Evolutionary conservation across 2,797 vertebrate genomes (phyloP), one percentile per base, ranked within the genome.

Genomic region (Lithobates pipiens): DNA sequence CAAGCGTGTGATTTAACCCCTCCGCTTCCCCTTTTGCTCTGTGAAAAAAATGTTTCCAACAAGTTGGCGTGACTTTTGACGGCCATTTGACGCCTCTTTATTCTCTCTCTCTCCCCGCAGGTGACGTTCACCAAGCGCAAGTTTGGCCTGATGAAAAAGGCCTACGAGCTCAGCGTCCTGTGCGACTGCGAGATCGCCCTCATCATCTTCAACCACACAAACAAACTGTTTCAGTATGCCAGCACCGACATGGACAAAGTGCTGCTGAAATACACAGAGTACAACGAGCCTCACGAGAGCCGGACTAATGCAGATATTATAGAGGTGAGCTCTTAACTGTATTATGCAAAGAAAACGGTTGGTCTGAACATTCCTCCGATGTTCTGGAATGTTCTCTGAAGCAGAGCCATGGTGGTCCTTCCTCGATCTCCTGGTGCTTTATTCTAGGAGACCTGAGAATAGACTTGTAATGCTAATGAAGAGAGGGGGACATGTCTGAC

Each of bases 191-290:
- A 99, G 96, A 99, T 99, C 0, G 98, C 98, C 25, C 96, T 99
- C 88, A 99, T 99, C 96, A 98, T 99, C 95, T 99, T 99, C 96
- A 99, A 99, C 95, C 96, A 97, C 96, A 96, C 98, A 92, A 99
- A 99, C 96, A 98, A 97, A 94, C 95, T 99, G 88, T 99, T 99
- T 88, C 98, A 99, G 92, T 99, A 99, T 0, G 96, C 96, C 92
- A 97, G 96, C 95, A 97, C 96, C 0, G 96, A 97, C 94, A 97
- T 97, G 96, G 96, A 97, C 94, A 97, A 97, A 89, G 96, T 97
- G 88, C 95, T 97, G 87, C 96, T 97, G 88, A 97, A 97, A 87
- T 97, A 97, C 93, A 97, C 96, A 0, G 98, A 99, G 89, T 99
- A 99, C 96, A 99, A 98, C 1, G 98, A 99, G 89, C 98, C 98